Conservation (phyloP, 2,888 invertebrate species). For the Trypoxylon attenuatum region DNA sequence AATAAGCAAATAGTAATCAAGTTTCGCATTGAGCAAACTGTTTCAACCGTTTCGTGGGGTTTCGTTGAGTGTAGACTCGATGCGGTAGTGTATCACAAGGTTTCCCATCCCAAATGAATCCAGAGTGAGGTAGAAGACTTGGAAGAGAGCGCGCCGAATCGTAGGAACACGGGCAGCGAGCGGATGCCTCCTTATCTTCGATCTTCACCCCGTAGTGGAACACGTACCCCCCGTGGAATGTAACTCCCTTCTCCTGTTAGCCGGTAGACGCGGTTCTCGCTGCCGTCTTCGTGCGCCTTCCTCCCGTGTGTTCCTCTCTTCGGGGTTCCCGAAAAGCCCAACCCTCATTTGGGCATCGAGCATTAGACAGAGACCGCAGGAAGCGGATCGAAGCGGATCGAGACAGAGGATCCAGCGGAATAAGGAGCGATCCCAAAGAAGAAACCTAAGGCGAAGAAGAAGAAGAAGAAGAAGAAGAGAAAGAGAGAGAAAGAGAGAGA, state of each 20-base stretch:
- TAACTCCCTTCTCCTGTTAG: conserved; percentile 37
- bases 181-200: conserved; percentile 52
- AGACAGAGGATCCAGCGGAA: conserved; percentile 15
- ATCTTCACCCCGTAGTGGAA: conserved; percentile 58
- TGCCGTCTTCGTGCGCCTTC: neutral
- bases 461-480: neutral
- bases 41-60: no score
- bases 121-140: neutral
- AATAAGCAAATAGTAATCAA: no score
- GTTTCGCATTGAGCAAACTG: no score
- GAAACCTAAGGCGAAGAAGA: conserved; percentile 1
- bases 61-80: no score
- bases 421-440: neutral
- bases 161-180: conserved; percentile 27
- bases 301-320: conserved; percentile 26
- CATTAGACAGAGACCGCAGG: conserved; percentile 1
- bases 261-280: neutral
- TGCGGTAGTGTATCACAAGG: no score
- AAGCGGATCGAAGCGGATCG: conserved; percentile 20
- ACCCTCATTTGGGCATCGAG: conserved; percentile 29
- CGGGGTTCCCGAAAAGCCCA: conserved; percentile 48
- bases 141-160: conserved; percentile 14
- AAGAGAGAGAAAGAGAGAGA: conserved; percentile 11
- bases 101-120: neutral
- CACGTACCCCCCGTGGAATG: conserved; percentile 64